These are phyloP conservation scores for Mirounga angustirostris DNA, from an alignment of 2,113 vertebrate genomes.

Conservation along the genomic window DNA sequence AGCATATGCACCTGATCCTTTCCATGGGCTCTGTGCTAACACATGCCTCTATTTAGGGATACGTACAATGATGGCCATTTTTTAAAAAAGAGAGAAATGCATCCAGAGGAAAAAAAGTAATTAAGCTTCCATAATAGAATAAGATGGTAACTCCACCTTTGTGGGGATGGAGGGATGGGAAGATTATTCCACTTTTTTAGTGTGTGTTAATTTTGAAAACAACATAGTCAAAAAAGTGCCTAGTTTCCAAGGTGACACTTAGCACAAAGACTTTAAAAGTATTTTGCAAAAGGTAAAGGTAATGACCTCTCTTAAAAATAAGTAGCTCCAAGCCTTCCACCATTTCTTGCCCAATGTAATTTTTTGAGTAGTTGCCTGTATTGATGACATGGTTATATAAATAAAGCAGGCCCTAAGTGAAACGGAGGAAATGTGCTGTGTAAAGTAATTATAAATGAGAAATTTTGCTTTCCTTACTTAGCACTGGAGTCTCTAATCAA, in stretches of 20 bases:
- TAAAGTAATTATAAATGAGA: constrained; percentile 25
- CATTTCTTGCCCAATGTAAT: background rate
- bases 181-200: background rate
- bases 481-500: background rate
- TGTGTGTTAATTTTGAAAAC: background rate
- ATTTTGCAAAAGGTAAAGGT: background rate
- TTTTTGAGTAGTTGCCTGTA: background rate
- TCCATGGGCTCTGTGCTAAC: constrained; percentile 8
- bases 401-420: background rate
- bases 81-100: background rate
- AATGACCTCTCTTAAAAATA: background rate
- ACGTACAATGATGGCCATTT: background rate
- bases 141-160: background rate
- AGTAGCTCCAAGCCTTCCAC: background rate
- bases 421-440: background rate
- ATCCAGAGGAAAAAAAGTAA: background rate
- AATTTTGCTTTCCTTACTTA: background rate
- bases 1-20: constrained; percentile 70
- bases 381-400: background rate
- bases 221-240: background rate
- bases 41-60: constrained; percentile 60
- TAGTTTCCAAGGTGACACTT: background rate
- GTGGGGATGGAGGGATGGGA: background rate
- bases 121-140: background rate
- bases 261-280: background rate